A percentile compares a stretch with the other conserved stretches of the same genome.
These are phyloP conservation scores for Eidolon helvum DNA, from an alignment of 2,113 vertebrate species.

Conservation along the genomic window DNA sequence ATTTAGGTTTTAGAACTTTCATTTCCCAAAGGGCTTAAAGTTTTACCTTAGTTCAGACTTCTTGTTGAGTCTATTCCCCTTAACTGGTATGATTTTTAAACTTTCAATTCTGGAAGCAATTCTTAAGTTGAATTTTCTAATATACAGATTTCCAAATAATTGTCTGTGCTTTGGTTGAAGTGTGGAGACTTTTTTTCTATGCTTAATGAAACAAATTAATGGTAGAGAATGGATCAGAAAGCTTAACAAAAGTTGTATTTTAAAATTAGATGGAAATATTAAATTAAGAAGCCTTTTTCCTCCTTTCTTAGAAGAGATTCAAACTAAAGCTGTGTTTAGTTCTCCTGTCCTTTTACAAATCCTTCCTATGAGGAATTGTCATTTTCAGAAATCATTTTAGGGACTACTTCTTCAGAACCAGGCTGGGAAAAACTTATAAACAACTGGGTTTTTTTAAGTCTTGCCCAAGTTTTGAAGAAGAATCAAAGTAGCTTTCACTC, in stretches of 20 bases:
- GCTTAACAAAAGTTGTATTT: not conserved
- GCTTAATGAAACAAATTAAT: slow-evolving; percentile 1
- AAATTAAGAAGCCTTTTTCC: not conserved
- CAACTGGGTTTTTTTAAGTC: not conserved
- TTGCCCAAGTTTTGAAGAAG: not conserved
- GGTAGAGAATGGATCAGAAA: not conserved
- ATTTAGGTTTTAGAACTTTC: not conserved
- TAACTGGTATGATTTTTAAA: slow-evolving; percentile 16
- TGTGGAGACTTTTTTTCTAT: not conserved
- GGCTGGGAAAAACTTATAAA: not conserved
- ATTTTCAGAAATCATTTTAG: not conserved
- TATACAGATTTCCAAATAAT: not conserved
- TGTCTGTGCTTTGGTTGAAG: not conserved
- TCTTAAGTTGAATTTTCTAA: slow-evolving; percentile 31
- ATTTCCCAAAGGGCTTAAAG: not conserved
- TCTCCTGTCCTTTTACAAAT: not conserved
- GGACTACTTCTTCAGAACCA: slow-evolving; percentile 1
- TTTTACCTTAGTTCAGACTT: not conserved
- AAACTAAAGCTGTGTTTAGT: not conserved
- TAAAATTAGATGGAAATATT: not conserved
- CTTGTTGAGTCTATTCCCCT: not conserved
- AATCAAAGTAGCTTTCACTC: not conserved
- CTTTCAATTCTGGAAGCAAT: not conserved
- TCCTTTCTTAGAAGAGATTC: not conserved
- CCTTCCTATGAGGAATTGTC: not conserved